phyloP scores from a whole-genome alignment of 2,113 vertebrate genomes.

The Carlito syrichta region DNA sequence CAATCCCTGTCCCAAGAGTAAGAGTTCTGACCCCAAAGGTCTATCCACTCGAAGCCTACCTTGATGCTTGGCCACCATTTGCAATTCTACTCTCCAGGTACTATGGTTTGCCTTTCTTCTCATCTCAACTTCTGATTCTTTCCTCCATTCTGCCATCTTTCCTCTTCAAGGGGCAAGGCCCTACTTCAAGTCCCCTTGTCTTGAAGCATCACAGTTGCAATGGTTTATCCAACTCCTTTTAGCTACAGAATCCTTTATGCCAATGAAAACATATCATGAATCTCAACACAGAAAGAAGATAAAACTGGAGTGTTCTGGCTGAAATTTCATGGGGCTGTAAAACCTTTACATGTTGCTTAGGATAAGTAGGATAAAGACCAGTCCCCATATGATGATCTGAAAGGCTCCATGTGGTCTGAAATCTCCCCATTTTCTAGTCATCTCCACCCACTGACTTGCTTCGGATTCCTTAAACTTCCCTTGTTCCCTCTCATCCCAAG shows the following conservation, averaged over 20 bases:
- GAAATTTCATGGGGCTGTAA: neutral
- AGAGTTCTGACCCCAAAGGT: neutral
- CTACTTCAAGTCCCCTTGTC: neutral
- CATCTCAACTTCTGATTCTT: accelerated
- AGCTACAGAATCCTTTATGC: neutral
- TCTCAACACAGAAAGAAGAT: neutral
- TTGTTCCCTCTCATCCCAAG: accelerated
- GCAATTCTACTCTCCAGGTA: accelerated
- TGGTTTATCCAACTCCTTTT: neutral
- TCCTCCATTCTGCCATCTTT: neutral
- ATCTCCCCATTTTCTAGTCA: neutral
- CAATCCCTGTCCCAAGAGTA: neutral
- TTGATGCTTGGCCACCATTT: accelerated
- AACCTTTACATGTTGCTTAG: neutral
- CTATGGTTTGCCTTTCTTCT: accelerated
- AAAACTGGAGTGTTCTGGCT: neutral
- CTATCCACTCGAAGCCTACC: too few relatives aligned
- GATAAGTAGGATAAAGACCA: neutral
- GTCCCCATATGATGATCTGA: neutral
- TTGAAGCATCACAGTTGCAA: neutral
- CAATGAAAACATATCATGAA: neutral
- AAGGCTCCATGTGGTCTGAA: accelerated
- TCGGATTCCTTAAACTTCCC: neutral
- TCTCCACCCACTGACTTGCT: neutral
- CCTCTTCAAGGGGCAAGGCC: neutral